Evolutionary conservation across 2,888 invertebrate genomes (phyloP), one percentile per base, ranked within the genome.

Genomic region (Torymus tubicola): DNA sequence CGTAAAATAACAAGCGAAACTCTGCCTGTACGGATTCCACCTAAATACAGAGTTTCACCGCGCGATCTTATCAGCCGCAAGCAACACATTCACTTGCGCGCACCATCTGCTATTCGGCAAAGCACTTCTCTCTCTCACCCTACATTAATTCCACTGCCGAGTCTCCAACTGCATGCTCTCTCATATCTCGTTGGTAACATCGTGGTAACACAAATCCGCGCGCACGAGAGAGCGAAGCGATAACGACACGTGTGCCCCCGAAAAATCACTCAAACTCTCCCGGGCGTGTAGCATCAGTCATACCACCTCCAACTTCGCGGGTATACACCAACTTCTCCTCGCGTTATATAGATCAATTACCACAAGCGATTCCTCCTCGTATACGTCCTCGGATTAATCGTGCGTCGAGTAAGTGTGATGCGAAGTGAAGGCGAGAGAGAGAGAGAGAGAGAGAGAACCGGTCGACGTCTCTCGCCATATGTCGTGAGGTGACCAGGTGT

Each of bases 401-500:
- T 24, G 53, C 18, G 24, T 21, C 55, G 31, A 64, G 58, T 31
- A 58, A 58, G 70, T 21, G 63, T n/a, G 52, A 58, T 12, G 24
- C 57, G 31, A 12, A 31, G 50, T n/a, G 52, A 2, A 1, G 14
- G 18, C 14, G 42, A 12, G 53, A 12, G 52, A 50, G 57, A 58
- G 52, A 50, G 57, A 58, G 42, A 12, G 53, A 12, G 42, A 12
- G 53, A 12, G 52, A 50, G 57, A 58, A 50, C 50, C 18, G 67
- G n/a, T 42, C 8, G 58, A 50, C 77, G 70, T 83, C 85, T 42
- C 42, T 42, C 42, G 42, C 42, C 86, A 85, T 86, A 85, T 86
- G 86, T 84, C 84, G 83, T 83, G 79, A 85, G 85, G 80, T 81
- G 81, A 82, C 87, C 87, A 87, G 87, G 87, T 87, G 87, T 85